Conservation (phyloP, 2,113 vertebrate genomes). For the Pelmatolapia mariae region DNA sequence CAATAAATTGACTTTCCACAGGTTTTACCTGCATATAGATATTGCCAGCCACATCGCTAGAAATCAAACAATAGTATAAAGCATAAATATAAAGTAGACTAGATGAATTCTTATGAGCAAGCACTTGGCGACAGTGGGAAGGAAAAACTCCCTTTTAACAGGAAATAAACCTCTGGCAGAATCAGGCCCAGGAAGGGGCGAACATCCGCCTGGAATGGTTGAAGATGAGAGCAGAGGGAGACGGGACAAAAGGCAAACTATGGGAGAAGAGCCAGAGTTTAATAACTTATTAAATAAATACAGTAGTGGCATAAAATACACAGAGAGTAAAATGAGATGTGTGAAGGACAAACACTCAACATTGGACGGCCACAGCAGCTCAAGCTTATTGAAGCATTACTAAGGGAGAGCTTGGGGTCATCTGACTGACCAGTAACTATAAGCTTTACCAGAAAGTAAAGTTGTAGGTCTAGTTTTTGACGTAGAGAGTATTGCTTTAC, state of each 20-base stretch:
- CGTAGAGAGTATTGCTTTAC: fast-evolving
- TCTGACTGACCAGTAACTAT: not conserved
- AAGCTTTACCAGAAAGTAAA: not conserved
- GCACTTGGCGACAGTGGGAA: not conserved
- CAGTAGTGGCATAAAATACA: not conserved
- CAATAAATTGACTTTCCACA: not conserved
- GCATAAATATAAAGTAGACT: not conserved
- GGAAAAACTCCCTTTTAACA: not conserved
- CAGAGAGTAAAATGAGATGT: not conserved
- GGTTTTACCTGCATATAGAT: not conserved
- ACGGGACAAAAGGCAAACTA: fast-evolving
- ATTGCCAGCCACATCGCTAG: not conserved
- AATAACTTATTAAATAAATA: not conserved
- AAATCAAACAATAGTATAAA: not conserved
- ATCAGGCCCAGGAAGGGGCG: not conserved
- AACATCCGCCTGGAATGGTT: not conserved
- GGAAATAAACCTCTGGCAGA: not conserved
- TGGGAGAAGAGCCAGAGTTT: not conserved
- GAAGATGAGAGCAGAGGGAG: not conserved
- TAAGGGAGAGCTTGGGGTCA: not conserved
- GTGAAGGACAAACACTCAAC: not conserved
- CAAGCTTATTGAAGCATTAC: not conserved
- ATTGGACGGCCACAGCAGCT: not conserved
- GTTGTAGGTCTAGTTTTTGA: not conserved
- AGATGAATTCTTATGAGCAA: not conserved